phyloP scores from a whole-genome alignment of 2,888 invertebrate species.

The Athalia rosae region DNA sequence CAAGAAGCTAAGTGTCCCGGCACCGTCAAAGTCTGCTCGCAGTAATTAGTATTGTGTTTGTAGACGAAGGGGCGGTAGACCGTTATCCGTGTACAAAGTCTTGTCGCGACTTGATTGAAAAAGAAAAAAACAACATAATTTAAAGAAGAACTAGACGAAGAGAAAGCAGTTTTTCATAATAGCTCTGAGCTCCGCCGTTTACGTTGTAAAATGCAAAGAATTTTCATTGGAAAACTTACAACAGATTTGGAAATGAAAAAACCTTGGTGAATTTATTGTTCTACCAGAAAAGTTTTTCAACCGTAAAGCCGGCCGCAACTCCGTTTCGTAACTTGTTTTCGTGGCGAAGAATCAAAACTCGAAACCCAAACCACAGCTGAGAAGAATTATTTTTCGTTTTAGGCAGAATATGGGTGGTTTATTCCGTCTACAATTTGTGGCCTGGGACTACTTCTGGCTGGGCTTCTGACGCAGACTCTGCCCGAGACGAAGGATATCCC shows the following conservation, averaged over 20 bases:
- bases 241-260: too few species aligned
- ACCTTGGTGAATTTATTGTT: neutral
- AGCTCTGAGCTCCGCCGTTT: too few species aligned
- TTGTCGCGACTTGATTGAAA: too few species aligned
- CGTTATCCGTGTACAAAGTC: too few species aligned
- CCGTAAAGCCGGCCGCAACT: neutral
- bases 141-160: too few species aligned
- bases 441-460: conserved; percentile 74
- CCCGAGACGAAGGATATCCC: conserved; percentile 76
- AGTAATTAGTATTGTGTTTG: conserved; percentile 32
- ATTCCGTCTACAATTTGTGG: conserved; percentile 76
- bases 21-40: conserved; percentile 24
- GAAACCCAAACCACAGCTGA: neutral
- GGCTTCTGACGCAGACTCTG: conserved; percentile 74
- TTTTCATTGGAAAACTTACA: too few species aligned
- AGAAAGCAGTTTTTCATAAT: too few species aligned
- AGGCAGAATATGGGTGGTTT: conserved; percentile 74
- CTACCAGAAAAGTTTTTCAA: neutral
- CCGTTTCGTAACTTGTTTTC: conserved; percentile 15
- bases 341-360: neutral
- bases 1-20: conserved; percentile 6
- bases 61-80: neutral
- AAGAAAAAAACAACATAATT: too few species aligned
- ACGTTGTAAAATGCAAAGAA: too few species aligned
- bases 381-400: conserved; percentile 44